Evolutionary conservation across 2,113 vertebrate genomes (phyloP).

Genomic region (Origma solitaria): DNA sequence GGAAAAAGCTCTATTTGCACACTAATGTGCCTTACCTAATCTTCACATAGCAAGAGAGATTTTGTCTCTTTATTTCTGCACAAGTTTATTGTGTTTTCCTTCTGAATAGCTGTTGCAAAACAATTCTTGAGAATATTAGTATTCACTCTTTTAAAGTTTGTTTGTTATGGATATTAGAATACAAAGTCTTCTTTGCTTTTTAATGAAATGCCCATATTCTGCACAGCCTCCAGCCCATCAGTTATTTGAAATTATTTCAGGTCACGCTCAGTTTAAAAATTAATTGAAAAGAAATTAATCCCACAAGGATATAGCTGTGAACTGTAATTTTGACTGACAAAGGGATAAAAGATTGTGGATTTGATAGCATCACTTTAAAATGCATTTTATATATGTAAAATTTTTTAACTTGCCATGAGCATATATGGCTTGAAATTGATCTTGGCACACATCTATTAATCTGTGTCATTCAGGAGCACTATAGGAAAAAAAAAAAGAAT

Average conservation of each 20-base stretch:
- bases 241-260: constrained; percentile 22
- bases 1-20: background rate
- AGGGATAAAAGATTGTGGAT: background rate
- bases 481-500: background rate
- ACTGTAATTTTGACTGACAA: constrained; percentile 6
- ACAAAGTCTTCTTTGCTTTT: background rate
- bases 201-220: background rate
- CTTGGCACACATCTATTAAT: background rate
- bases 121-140: background rate
- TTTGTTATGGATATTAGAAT: background rate
- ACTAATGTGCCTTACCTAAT: background rate
- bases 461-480: background rate
- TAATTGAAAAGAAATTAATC: constrained; percentile 41
- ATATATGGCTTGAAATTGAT: background rate
- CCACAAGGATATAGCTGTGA: background rate
- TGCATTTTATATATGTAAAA: background rate
- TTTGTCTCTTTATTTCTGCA: background rate
- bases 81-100: background rate
- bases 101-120: background rate
- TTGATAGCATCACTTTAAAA: background rate
- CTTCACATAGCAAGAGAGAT: background rate
- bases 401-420: background rate
- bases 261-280: constrained; percentile 18
- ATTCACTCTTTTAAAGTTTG: background rate
- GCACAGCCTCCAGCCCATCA: background rate